phyloP scores from a whole-genome alignment of 1,140 invertebrate species.

The Apis dorsata region DNA sequence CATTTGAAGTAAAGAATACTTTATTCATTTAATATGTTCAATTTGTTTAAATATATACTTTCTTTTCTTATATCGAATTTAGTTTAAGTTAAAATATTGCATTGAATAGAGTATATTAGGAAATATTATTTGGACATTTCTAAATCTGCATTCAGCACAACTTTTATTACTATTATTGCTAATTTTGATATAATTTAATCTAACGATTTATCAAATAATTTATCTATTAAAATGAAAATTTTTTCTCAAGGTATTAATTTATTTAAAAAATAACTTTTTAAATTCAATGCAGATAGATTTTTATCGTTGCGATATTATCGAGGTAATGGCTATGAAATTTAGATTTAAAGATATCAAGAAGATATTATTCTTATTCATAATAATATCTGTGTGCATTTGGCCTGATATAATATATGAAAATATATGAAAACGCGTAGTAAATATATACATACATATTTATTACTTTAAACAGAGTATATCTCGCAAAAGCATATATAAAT shows the following conservation, averaged over 20 bases:
- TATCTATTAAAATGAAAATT: background rate
- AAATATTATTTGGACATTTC: background rate
- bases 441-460: slow-evolving; percentile 46
- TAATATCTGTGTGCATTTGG: no score
- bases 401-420: no score
- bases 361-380: no score
- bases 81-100: background rate
- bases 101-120: background rate
- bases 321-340: no score
- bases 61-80: background rate
- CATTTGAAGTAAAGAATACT: no score
- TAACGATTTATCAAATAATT: background rate
- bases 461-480: slow-evolving; percentile 3
- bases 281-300: no score
- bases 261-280: no score
- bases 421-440: slow-evolving; percentile 3
- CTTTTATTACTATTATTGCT: background rate
- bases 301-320: no score
- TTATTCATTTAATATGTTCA: no score
- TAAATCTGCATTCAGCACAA: background rate
- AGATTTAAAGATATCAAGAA: no score
- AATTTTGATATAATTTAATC: background rate
- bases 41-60: background rate
- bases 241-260: no score
- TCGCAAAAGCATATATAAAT: slow-evolving; percentile 60